Evolutionary conservation across 2,113 vertebrate species (phyloP).

Genomic region (Danionella cerebrum): DNA sequence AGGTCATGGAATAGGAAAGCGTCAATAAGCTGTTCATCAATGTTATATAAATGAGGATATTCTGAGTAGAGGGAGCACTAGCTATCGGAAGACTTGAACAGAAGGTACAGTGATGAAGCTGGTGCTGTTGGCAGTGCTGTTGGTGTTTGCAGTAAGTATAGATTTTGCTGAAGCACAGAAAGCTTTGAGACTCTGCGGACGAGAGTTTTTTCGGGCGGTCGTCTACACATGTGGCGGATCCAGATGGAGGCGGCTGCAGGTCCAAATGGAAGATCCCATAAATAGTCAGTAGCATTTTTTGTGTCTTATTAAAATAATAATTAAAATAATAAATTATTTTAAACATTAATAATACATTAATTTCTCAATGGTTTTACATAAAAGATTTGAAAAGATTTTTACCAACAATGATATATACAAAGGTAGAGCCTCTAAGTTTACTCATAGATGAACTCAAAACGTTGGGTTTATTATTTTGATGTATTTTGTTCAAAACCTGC

Average conservation of each 20-base stretch:
- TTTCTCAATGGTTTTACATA: too few species aligned
- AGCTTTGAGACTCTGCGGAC: slow-evolving; percentile 69
- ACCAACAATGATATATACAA: too few species aligned
- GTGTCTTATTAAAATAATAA: too few species aligned
- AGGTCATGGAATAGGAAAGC: slow-evolving; percentile 15
- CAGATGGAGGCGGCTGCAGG: slow-evolving; percentile 74
- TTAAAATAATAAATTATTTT: too few species aligned
- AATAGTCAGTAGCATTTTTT: slow-evolving; percentile 62
- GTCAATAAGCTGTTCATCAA: slow-evolving; percentile 5
- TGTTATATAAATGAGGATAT: slow-evolving; percentile 10
- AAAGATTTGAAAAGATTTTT: too few species aligned
- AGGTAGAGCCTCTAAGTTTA: too few species aligned
- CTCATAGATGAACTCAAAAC: too few species aligned
- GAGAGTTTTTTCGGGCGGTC: slow-evolving; percentile 69
- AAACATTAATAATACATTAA: too few species aligned
- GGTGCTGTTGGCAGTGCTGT: slow-evolving; percentile 32
- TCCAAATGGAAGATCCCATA: slow-evolving; percentile 27
- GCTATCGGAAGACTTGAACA: not conserved
- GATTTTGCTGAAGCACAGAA: slow-evolving; percentile 11
- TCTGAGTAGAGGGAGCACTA: slow-evolving; percentile 23
- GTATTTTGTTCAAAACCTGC: too few species aligned
- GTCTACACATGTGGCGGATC: slow-evolving; percentile 81
- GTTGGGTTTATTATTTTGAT: too few species aligned
- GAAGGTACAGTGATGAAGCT: slow-evolving; percentile 42
- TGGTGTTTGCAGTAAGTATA: slow-evolving; percentile 44